These are phyloP conservation scores for Microctonus hyperodae DNA, from an alignment of 2,888 invertebrate species.

Conservation along the genomic window DNA sequence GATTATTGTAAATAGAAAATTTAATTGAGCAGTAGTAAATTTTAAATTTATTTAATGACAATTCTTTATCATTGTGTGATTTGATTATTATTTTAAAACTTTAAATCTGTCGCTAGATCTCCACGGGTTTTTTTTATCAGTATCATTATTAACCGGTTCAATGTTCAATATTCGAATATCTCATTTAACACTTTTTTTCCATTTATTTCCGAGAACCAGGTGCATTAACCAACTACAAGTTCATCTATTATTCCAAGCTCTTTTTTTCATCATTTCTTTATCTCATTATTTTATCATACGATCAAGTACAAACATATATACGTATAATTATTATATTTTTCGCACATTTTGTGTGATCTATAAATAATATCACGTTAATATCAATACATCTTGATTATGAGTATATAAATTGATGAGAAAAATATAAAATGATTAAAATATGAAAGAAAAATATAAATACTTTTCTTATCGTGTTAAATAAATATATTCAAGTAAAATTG, in stretches of 20 bases:
- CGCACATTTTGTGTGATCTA: not conserved
- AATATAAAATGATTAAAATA: too few species aligned
- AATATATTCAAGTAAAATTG: not conserved
- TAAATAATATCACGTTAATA: conserved; percentile 1
- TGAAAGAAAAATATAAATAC: not conserved
- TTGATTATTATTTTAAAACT: not conserved
- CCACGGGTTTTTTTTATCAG: not conserved
- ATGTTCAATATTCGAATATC: not conserved
- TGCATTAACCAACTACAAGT: not conserved
- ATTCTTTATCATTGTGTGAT: not conserved
- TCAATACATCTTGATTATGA: not conserved
- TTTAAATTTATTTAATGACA: not conserved
- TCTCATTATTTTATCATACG: not conserved
- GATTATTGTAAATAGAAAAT: not conserved
- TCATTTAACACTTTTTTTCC: not conserved
- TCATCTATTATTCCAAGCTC: not conserved
- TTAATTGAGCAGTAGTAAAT: not conserved
- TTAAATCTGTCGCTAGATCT: not conserved
- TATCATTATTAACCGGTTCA: not conserved
- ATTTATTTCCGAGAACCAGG: not conserved
- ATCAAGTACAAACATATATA: too few species aligned
- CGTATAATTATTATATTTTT: too few species aligned
- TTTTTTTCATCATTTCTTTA: not conserved
- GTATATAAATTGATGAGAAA: not conserved
- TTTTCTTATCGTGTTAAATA: not conserved